Evolutionary conservation across 2,113 vertebrate species (phyloP).

Genomic region (Paradoxurus hermaphroditus): DNA sequence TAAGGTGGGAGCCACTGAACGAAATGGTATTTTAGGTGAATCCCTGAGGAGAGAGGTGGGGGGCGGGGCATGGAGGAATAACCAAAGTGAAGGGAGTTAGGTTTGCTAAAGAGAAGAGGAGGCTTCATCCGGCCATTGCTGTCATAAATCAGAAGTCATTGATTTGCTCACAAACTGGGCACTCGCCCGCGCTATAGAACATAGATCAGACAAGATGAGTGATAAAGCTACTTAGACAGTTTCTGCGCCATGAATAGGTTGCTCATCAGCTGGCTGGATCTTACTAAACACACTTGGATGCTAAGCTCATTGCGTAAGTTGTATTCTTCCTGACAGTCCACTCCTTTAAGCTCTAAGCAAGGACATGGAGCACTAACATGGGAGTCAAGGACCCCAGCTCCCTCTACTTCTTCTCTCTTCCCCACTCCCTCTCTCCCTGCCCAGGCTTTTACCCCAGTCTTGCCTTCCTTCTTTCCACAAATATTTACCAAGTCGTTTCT

Average conservation of each 20-base stretch:
- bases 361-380: neutral
- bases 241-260: neutral
- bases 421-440: no score
- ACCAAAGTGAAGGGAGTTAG: neutral
- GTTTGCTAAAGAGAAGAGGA: neutral
- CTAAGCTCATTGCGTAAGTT: neutral
- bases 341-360: neutral
- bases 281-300: neutral
- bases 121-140: neutral
- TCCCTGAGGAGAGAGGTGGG: neutral
- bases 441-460: neutral
- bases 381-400: neutral
- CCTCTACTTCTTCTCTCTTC: neutral
- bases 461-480: neutral
- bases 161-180: neutral
- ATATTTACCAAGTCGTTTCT: neutral
- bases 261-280: neutral
- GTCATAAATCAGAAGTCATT: neutral
- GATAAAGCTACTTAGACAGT: neutral
- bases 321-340: neutral
- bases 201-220: neutral
- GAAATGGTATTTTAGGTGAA: neutral
- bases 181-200: neutral
- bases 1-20: neutral
- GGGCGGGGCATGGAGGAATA: fast-evolving